Base-by-base conservation (phyloP, 2,888 invertebrate species). In the Rhimphoctona megacephalus region DNA sequence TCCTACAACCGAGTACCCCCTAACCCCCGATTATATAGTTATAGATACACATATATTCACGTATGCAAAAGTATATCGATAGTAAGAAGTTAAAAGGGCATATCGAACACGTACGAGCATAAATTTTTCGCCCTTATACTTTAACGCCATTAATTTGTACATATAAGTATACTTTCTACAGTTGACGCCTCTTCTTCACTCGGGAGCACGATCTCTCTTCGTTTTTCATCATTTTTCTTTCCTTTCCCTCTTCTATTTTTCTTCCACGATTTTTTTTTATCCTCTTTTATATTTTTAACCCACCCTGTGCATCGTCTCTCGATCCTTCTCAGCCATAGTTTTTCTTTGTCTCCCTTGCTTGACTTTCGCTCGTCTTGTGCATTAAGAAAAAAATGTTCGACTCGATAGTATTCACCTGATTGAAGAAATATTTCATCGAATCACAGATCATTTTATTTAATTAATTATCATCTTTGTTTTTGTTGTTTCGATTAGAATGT, bases 1-100 rank as follows among this genome's bases (percentile, higher is more conserved):
- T 86, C 73, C 74, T 73, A 78, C 81, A 84, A 85, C 74, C 69
- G 83, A 70, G 81, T 73, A 81, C 61, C 73, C 70, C 77, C 78
- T 81, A 84, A 70, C 79, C 80, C 70, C 74, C 49, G 39, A 57
- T 79, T 46, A 74, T 54, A 49, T 52, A 49, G 33, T 72, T 49
- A 17, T 57, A 80, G 43, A 83, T 46, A 43, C n/a, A 5, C 64
- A 36, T 73, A 54, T 80, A 77, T 52, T 4, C 7, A 39, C 25
- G 17, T 52, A 36, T 52, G n/a, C 36, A 30, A 33, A 22, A 33
- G 30, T 70, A 30, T 46, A 49, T 49, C 25, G 46, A 70, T 49
- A 70, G 70, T 30, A 30, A 22, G 0, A 54, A 67, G 33, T 36
- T 33, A 39, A 33, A 78, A 67, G 49, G 66, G 66, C 52, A 30